Percentiles rank a stretch among this genome's conserved stretches.
Conservation (phyloP, 2,888 invertebrate genomes). For the Nudaria mundana region DNA sequence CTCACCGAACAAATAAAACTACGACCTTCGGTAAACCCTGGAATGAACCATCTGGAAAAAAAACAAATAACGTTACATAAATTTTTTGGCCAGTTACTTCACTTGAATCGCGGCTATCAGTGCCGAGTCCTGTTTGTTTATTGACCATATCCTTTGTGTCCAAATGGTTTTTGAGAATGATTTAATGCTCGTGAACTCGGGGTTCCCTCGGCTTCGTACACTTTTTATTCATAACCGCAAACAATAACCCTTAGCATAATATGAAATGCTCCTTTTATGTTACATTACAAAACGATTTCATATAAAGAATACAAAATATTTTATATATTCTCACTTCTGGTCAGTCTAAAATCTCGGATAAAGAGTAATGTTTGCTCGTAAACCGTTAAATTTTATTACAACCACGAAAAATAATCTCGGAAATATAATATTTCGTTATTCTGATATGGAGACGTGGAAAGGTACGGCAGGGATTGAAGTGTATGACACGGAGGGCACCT, state of each 20-base stretch:
- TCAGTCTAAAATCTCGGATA: conserved; percentile 32
- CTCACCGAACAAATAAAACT: conserved; percentile 51
- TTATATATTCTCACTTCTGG: conserved; percentile 32
- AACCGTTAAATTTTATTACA: conserved; percentile 39
- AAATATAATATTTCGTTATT: conserved; percentile 46
- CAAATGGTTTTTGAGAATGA: conserved; percentile 64
- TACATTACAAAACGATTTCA: conserved; percentile 26
- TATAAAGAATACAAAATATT: conserved; percentile 30
- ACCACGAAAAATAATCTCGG: conserved; percentile 36
- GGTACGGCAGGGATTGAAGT: conserved; percentile 50
- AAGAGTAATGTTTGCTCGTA: conserved; percentile 38
- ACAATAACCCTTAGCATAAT: conserved; percentile 44
- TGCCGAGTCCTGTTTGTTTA: conserved; percentile 63
- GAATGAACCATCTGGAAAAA: conserved; percentile 47
- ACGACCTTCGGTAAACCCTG: conserved; percentile 47
- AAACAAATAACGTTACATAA: conserved; percentile 44
- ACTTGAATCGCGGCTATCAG: conserved; percentile 51
- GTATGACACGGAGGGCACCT: conserved; percentile 58
- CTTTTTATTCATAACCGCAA: conserved; percentile 54
- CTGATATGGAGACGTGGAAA: conserved; percentile 44
- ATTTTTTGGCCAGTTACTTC: conserved; percentile 50
- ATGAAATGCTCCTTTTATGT: conserved; percentile 41
- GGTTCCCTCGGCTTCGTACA: conserved; percentile 42
- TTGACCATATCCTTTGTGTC: conserved; percentile 70
- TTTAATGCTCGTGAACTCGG: conserved; percentile 55